phyloP scores from a whole-genome alignment of 2,888 invertebrate genomes.

The Prenolepis imparis region DNA sequence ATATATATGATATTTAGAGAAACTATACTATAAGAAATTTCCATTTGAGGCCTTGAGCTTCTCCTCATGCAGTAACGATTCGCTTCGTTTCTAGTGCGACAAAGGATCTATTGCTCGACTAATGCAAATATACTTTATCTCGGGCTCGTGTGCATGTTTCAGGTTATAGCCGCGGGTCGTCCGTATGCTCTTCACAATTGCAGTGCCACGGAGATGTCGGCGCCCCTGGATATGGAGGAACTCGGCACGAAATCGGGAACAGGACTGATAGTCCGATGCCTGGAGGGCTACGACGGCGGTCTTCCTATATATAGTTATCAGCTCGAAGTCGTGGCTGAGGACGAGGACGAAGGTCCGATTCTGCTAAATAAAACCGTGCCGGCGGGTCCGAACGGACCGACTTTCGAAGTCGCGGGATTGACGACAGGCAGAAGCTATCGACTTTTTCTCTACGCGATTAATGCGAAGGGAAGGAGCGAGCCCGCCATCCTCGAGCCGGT shows the following conservation, averaged over 20 bases:
- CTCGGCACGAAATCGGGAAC: conserved; percentile 88
- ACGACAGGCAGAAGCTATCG: conserved; percentile 93
- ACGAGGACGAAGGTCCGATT: conserved; percentile 79
- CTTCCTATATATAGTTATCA: conserved; percentile 88
- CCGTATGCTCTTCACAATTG: conserved; percentile 96
- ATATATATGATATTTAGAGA: background rate
- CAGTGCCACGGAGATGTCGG: conserved; percentile 94
- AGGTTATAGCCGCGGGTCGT: conserved; percentile 87
- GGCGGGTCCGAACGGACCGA: conserved; percentile 89
- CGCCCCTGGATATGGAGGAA: conserved; percentile 79
- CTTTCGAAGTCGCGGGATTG: conserved; percentile 90
- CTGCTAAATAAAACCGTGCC: conserved; percentile 86
- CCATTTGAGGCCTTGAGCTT: background rate
- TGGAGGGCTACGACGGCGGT: conserved; percentile 95
- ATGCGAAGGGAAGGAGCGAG: conserved; percentile 95
- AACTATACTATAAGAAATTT: background rate
- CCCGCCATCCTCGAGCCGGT: conserved; percentile 94
- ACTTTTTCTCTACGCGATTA: conserved; percentile 94
- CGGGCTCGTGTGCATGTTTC: conserved; percentile 27
- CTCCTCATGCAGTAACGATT: background rate
- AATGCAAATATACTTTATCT: conserved; percentile 31
- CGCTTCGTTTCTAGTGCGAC: background rate
- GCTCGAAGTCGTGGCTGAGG: conserved; percentile 80
- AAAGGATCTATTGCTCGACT: background rate
- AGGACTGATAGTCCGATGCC: conserved; percentile 92